Evolutionary conservation across 2,888 invertebrate genomes (phyloP).

Genomic region (Spatulosminthurus flaviceps): DNA sequence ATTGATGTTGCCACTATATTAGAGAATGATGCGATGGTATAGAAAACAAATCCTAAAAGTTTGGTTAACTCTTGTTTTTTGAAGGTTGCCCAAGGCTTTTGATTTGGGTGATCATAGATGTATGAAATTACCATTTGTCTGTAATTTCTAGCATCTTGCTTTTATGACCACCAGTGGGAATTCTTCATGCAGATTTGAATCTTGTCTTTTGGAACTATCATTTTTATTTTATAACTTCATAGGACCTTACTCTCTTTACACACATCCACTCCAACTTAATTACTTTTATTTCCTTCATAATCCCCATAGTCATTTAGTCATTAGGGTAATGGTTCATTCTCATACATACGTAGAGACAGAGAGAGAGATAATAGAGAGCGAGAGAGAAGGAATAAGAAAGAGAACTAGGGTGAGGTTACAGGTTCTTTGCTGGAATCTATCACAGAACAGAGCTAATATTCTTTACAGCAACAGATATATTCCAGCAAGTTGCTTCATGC

Average conservation of each 20-base stretch:
- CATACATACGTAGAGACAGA: too few relatives aligned
- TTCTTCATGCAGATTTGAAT: slow-evolving; percentile 30
- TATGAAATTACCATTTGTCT: slow-evolving; percentile 33
- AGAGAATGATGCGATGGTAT: too few relatives aligned
- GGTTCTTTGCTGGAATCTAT: too few relatives aligned
- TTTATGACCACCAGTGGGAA: slow-evolving; percentile 28
- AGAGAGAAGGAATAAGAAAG: too few relatives aligned
- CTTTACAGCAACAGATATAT: too few relatives aligned
- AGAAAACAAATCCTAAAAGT: not conserved
- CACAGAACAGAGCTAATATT: too few relatives aligned
- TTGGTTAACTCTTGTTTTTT: not conserved
- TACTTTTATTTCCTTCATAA: slow-evolving; percentile 9
- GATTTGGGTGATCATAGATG: slow-evolving; percentile 33
- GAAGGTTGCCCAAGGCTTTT: not conserved
- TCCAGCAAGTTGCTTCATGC: too few relatives aligned
- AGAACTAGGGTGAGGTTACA: too few relatives aligned
- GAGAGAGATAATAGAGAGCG: too few relatives aligned
- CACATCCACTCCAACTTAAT: slow-evolving; percentile 10
- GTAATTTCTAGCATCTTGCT: slow-evolving; percentile 26
- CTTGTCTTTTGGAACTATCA: slow-evolving; percentile 11
- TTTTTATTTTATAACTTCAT: slow-evolving; percentile 27
- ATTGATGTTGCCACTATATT: too few relatives aligned
- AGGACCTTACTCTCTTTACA: slow-evolving; percentile 20
- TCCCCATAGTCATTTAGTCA: not conserved
- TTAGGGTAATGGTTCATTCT: not conserved